phyloP scores from a whole-genome alignment of 1,140 invertebrate species.

The Trichonephila clavipes region DNA sequence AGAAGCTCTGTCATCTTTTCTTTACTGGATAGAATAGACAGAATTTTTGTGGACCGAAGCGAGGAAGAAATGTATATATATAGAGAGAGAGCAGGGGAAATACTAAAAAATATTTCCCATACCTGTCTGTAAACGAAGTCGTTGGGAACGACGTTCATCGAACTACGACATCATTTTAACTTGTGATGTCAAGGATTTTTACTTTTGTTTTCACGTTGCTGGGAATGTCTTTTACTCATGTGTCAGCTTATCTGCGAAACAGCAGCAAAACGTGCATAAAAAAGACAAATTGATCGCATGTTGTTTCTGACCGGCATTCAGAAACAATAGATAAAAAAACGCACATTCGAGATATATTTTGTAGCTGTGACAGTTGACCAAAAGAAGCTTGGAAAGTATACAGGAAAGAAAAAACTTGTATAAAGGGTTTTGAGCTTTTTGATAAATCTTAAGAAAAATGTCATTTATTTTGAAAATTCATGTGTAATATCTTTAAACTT shows the following conservation, averaged over 20 bases:
- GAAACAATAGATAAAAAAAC: constrained; percentile 11
- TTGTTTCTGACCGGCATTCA: constrained; percentile 45
- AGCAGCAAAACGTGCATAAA: constrained; percentile 53
- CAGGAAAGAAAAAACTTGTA: neutral
- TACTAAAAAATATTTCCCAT: constrained; percentile 48
- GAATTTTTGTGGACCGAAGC: neutral
- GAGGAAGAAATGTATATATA: neutral
- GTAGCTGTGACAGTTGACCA: constrained; percentile 40
- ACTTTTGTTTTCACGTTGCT: constrained; percentile 7
- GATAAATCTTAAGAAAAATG: neutral
- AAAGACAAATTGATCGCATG: constrained; percentile 56
- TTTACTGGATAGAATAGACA: neutral
- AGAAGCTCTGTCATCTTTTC: neutral
- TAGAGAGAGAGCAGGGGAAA: neutral
- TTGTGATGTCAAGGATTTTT: constrained; percentile 48
- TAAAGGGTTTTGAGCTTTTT: neutral
- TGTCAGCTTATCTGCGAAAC: constrained; percentile 54
- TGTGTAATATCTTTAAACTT: too few species aligned
- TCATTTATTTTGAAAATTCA: too few species aligned
- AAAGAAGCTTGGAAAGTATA: neutral
- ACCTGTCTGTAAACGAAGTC: constrained; percentile 40
- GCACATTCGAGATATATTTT: constrained; percentile 20
- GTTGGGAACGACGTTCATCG: constrained; percentile 13
- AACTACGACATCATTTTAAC: constrained; percentile 57
- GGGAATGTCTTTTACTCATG: constrained; percentile 32